These are phyloP conservation scores for Crenuchus spilurus DNA, from an alignment of 2,797 vertebrate species.

Conservation along the genomic window DNA sequence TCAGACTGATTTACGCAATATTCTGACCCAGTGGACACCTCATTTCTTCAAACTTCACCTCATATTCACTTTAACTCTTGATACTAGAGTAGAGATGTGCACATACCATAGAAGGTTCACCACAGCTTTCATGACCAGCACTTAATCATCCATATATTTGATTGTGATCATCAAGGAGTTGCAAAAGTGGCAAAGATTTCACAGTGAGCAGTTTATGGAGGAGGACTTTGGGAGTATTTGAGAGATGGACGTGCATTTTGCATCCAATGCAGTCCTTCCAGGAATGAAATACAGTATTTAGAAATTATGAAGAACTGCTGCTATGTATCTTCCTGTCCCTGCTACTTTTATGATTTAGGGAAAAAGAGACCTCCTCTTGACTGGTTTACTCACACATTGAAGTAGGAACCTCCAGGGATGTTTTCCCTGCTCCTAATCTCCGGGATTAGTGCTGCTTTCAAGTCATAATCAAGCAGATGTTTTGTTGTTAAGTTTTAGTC, in stretches of 20 bases:
- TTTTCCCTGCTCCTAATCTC: too few species aligned
- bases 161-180: slow-evolving; percentile 62
- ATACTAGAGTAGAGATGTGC: not conserved
- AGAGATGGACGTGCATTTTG: slow-evolving; percentile 42
- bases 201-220: slow-evolving; percentile 32
- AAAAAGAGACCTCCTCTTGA: slow-evolving; percentile 65
- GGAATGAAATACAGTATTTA: slow-evolving; percentile 70
- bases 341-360: slow-evolving; percentile 57
- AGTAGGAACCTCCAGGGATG: too few species aligned
- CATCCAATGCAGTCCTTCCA: slow-evolving; percentile 67
- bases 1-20: not conserved
- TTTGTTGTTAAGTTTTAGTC: too few species aligned
- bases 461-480: too few species aligned
- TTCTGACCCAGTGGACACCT: not conserved
- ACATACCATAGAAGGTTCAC: not conserved
- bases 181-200: slow-evolving; percentile 60
- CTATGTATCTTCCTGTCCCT: slow-evolving; percentile 60
- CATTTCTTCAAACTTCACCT: not conserved
- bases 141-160: slow-evolving; percentile 33
- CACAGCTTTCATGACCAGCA: not conserved
- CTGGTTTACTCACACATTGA: slow-evolving; percentile 72
- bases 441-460: too few species aligned
- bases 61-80: not conserved
- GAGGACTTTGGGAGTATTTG: slow-evolving; percentile 36
- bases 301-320: slow-evolving; percentile 64